These are phyloP conservation scores for Colinus virginianus DNA, from an alignment of 2,113 vertebrate genomes.

Conservation along the genomic window DNA sequence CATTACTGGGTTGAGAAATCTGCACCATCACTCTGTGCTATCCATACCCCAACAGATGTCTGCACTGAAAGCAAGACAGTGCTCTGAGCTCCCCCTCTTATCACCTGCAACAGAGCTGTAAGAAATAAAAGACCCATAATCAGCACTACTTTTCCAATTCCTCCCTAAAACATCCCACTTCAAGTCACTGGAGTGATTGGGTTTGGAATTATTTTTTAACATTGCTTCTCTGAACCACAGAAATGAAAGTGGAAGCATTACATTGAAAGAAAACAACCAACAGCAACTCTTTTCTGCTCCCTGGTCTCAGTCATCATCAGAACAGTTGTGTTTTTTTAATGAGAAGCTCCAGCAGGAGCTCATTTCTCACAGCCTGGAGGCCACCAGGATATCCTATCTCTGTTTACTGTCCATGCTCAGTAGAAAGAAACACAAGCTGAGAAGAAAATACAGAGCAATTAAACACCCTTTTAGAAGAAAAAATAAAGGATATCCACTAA, in stretches of 20 bases:
- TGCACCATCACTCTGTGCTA: rapidly evolving
- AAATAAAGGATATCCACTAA: background rate
- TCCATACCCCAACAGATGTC: background rate
- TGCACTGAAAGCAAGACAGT: background rate
- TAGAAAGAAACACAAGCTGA: background rate
- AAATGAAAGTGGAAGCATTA: background rate
- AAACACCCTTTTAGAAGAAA: background rate
- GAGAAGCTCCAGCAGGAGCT: background rate
- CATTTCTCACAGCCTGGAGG: background rate
- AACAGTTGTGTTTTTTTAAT: background rate
- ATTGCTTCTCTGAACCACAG: background rate
- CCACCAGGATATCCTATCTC: background rate
- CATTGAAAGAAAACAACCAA: background rate
- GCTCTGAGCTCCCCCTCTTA: background rate
- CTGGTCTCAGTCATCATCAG: background rate
- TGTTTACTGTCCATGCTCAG: background rate
- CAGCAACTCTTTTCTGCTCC: background rate
- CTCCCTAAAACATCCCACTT: background rate
- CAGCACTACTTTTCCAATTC: background rate
- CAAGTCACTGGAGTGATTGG: background rate
- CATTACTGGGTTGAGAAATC: background rate
- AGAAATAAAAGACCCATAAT: background rate
- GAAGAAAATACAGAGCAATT: background rate
- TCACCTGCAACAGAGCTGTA: background rate
- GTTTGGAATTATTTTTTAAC: background rate